These are phyloP conservation scores for Vulpes ferrilata DNA, from an alignment of 2,113 vertebrate genomes.

Conservation along the genomic window DNA sequence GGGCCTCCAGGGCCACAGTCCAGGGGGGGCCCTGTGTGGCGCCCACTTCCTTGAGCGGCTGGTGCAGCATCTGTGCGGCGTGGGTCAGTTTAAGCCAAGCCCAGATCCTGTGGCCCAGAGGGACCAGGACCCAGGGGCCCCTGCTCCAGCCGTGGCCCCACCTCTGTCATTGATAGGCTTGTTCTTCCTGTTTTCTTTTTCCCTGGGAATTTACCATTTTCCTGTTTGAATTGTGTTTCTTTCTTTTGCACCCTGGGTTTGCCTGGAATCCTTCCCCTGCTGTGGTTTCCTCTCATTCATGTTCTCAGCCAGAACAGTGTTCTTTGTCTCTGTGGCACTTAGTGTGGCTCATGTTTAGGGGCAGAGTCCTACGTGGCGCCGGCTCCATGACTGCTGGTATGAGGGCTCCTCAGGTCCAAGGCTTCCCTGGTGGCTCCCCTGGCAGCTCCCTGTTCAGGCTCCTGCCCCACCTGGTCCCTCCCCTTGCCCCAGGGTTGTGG, in stretches of 20 bases:
- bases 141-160: accelerated
- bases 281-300: neutral
- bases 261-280: neutral
- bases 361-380: accelerated
- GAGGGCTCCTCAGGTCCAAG: neutral
- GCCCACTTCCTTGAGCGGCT: neutral
- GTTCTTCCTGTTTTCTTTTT: too few relatives aligned
- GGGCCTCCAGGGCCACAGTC: accelerated
- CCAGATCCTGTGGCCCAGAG: accelerated
- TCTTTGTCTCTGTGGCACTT: neutral
- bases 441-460: too few relatives aligned
- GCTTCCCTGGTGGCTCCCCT: too few relatives aligned
- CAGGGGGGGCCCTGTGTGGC: neutral
- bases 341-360: neutral
- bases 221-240: neutral
- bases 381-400: accelerated
- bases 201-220: neutral
- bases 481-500: accelerated
- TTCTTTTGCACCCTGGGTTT: neutral
- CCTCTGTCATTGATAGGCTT: accelerated
- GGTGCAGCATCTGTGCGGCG: accelerated
- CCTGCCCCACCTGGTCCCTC: too few relatives aligned
- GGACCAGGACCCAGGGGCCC: accelerated
- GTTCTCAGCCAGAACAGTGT: neutral
- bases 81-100: neutral